Evolutionary conservation across 1,140 invertebrate genomes (phyloP), one percentile per base, ranked within the genome.

Genomic region (Drosophila tropicalis): DNA sequence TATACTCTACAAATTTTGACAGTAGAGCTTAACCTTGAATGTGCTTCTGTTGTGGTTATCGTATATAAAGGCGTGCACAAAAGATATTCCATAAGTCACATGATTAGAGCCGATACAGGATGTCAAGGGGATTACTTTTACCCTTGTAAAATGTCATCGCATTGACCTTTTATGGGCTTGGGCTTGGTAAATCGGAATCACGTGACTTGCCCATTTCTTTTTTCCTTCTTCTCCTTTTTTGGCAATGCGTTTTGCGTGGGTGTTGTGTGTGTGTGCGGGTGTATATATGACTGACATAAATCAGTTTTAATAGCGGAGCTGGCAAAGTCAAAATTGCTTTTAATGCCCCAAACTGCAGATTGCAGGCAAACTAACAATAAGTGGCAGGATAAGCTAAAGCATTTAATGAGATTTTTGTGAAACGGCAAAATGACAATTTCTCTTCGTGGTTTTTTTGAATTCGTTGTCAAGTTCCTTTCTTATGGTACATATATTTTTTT

Each of bases 241-340:
- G 80, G 75, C 75, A 78, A 62, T 76, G 73, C 72, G 66, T 74
- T 69, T 34, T 22, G 76, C 76, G 83, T 76, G 83, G 79, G 83
- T 67, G 83, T 67, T 67, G 22, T 15, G 83, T 79, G 22, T 40
- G 22, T 47, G 62, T 61, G 61, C 61, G 76, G 57, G 58, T 47
- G 62, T 61, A 56, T 67, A 72, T 57, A 47, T 47, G 57, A 22
- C 15, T 39, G 32, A 67, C 72, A 86, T 86, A 86, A 86, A 86
- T 86, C 82, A 87, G 79, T 76, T 87, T 86, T 86, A 86, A 86
- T 87, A 86, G 83, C 81, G 66, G 75, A 79, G 83, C 83, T 82
- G 83, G 70, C 63, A 68, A 51, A 79, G 70, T 61, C 72, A 71
- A 80, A 29, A 29, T 72, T 51, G 76, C 63, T 60, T 47, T 69